Percentiles rank a stretch among this genome's conserved stretches.
Evolutionary conservation across 2,797 vertebrate species (phyloP).

Genomic region (Botia kubotai): DNA sequence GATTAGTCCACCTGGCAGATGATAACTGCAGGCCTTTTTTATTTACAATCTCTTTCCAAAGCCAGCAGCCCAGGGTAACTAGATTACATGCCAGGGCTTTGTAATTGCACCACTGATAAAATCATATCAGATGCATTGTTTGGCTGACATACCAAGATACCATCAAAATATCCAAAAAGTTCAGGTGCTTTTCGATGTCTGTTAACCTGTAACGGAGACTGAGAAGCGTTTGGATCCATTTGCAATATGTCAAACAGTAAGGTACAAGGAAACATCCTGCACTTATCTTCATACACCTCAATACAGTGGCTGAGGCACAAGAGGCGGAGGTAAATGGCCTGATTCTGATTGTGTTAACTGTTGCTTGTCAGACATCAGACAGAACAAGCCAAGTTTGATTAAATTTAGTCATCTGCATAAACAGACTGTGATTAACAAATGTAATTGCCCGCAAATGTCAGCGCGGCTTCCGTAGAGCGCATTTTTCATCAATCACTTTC

Average conservation of each 20-base stretch:
- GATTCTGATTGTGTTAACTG: conserved; percentile 34
- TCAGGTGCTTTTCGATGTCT: background rate
- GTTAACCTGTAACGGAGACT: background rate
- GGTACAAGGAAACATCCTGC: background rate
- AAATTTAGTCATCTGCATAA: conserved; percentile 61
- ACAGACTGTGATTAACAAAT: conserved; percentile 59
- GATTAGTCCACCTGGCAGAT: conserved; percentile 8
- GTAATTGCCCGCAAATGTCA: conserved; percentile 62
- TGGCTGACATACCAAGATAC: background rate
- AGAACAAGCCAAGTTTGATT: conserved; percentile 47
- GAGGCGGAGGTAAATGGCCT: background rate
- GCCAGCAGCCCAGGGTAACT: background rate
- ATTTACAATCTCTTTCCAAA: conserved; percentile 7
- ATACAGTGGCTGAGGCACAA: background rate
- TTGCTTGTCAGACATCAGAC: conserved; percentile 42
- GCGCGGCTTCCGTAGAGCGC: conserved; percentile 40
- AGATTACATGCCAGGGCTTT: conserved; percentile 16
- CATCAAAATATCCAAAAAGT: background rate
- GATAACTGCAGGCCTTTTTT: background rate
- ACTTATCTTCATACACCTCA: background rate
- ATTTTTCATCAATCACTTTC: conserved; percentile 50
- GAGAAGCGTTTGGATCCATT: too few relatives aligned
- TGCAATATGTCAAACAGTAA: background rate
- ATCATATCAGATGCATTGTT: background rate
- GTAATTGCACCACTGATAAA: background rate